phyloP scores from a whole-genome alignment of 2,797 vertebrate genomes.

The Oryzias dopingdopingensis region DNA sequence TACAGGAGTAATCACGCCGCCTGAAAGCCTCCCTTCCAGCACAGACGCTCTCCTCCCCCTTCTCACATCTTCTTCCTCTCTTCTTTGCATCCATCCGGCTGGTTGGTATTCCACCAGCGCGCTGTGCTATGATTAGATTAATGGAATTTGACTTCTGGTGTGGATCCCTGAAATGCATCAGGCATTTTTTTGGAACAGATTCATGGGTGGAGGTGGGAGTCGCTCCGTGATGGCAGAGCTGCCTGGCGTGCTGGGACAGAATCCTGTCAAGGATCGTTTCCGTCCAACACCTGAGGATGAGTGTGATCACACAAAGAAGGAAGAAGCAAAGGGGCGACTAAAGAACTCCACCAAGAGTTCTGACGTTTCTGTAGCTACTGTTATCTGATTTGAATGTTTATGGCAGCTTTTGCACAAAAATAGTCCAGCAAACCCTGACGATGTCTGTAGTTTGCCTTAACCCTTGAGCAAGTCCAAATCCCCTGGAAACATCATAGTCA shows the following conservation, averaged over 20 bases:
- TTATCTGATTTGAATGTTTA: too few relatives aligned
- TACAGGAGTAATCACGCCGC: conserved; percentile 27
- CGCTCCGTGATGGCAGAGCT: conserved; percentile 25
- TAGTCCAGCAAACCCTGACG: too few relatives aligned
- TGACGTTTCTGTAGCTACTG: too few relatives aligned
- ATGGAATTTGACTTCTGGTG: conserved; percentile 66
- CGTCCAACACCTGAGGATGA: conserved; percentile 52
- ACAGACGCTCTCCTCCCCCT: conserved; percentile 10
- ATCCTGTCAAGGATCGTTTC: conserved; percentile 38
- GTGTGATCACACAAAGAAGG: conserved; percentile 18
- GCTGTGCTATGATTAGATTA: conserved; percentile 61
- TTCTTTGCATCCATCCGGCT: conserved; percentile 63
- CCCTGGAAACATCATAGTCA: too few relatives aligned
- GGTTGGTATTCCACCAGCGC: conserved; percentile 50
- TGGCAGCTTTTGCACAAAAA: too few relatives aligned
- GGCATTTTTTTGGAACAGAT: conserved; percentile 32
- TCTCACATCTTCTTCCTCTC: conserved; percentile 51
- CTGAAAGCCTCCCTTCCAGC: conserved; percentile 20
- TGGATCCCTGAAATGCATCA: conserved; percentile 39
- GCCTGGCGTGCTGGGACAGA: conserved; percentile 34
- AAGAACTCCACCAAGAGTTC: conserved; percentile 23
- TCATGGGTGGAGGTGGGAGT: neutral
- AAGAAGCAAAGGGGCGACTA: neutral
- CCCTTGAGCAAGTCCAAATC: neutral
- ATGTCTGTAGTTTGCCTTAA: too few relatives aligned